Base-by-base conservation (phyloP, 2,888 invertebrate species). In the Ectemnius cavifrons region DNA sequence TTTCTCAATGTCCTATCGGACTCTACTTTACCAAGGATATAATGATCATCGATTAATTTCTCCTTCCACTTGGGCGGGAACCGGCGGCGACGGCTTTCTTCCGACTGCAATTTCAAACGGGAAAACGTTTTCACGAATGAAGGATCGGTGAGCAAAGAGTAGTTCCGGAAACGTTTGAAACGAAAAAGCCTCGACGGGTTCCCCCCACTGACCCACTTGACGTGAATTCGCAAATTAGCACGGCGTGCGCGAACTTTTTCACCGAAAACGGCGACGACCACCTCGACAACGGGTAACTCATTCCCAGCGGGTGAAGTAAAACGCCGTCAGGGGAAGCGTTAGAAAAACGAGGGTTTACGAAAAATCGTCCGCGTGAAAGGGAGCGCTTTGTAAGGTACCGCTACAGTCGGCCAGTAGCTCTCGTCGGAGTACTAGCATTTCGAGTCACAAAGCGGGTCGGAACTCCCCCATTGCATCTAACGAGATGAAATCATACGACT, bases 151-250 rank as follows among this genome's bases (percentile, higher is more conserved):
- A 52, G 52, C 6, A 16, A 52, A 52, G 14, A 37, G 52, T 16
- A 14, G 14, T 16, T 1, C 52, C 52, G 52, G 52, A 52, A 11
- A 52, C 5, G 52, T 52, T 52, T 52, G 8, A 52, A 52, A 52
- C 16, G 52, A 16, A 13, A 52, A 52, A 16, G 52, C n/a, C 52
- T 52, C 52, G n/a, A 5, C 23, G 23, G 2, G 1, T 20, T 23
- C 23, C 8, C 14, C n/a, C n/a, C n/a, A 52, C 14, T 52, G 52
- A 52, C 52, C 52, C 52, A 52, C 52, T 52, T 52, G 52, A 52
- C 14, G 14, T 16, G 52, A 52, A 52, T 52, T 52, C 16, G 4
- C 14, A 52, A 52, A 52, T 52, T 52, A 52, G 52, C n/a, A 14
- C 52, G 52, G 52, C 16, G 5, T 16, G 16, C 37, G 52, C 14